Percentiles rank a stretch among this genome's conserved stretches.
Conservation (phyloP, 1,140 invertebrate genomes). For the Trissolcus basalis region DNA sequence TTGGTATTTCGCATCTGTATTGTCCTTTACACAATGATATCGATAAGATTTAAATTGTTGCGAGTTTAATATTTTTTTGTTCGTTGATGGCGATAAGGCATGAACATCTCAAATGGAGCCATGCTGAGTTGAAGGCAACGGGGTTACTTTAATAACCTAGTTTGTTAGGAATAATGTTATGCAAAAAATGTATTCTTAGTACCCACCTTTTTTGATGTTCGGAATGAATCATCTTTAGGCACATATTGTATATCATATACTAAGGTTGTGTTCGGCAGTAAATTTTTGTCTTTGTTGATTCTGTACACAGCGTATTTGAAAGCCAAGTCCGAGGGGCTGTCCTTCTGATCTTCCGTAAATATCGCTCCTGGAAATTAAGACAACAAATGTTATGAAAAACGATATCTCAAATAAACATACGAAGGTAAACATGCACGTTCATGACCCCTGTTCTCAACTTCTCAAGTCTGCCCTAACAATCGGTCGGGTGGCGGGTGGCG, state of each 20-base stretch:
- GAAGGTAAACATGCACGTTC: no score
- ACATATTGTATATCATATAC: slow-evolving; percentile 95
- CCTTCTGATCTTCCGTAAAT: slow-evolving; percentile 91
- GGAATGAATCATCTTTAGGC: slow-evolving; percentile 90
- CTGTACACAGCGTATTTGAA: slow-evolving; percentile 96
- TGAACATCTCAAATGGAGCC: slow-evolving; percentile 31
- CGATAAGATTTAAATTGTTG: slow-evolving; percentile 25
- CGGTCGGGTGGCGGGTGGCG: no score
- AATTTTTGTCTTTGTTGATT: slow-evolving; percentile 89
- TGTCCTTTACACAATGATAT: slow-evolving; percentile 38
- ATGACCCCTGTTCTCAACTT: no score
- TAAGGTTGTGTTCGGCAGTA: slow-evolving; percentile 90
- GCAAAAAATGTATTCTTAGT: neutral
- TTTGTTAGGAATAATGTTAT: no score
- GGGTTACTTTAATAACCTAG: no score
- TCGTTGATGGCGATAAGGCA: slow-evolving; percentile 45
- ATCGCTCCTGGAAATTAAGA: slow-evolving; percentile 86
- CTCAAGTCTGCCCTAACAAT: no score
- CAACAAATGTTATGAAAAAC: slow-evolving; percentile 41
- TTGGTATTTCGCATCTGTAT: slow-evolving; percentile 30
- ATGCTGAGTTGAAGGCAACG: neutral
- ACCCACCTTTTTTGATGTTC: slow-evolving; percentile 92
- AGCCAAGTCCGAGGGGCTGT: slow-evolving; percentile 88
- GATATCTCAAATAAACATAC: neutral
- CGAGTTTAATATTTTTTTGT: slow-evolving; percentile 3